phyloP scores from a whole-genome alignment of 2,797 vertebrate species.

The Mus minutoides region DNA sequence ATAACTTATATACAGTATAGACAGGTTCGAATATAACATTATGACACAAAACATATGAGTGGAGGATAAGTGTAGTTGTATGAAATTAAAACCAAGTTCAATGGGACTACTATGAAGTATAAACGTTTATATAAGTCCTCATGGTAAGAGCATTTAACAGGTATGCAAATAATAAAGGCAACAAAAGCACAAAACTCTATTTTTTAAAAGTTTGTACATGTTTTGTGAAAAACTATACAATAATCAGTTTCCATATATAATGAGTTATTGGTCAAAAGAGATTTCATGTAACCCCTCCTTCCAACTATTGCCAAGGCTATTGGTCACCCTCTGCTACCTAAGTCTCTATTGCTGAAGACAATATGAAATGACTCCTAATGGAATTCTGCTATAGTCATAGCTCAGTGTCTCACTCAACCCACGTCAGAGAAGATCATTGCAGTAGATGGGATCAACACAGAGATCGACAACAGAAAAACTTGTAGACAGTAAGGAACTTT shows the following conservation, averaged over 20 bases:
- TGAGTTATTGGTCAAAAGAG: not conserved
- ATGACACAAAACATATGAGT: not conserved
- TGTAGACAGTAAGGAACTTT: not conserved
- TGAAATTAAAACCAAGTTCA: not conserved
- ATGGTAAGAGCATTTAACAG: not conserved
- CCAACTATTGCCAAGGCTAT: not conserved
- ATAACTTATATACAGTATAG: not conserved
- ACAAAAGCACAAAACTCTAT: not conserved
- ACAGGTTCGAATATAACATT: not conserved
- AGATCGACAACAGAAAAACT: not conserved
- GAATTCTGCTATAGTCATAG: not conserved
- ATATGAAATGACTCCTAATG: not conserved
- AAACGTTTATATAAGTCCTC: not conserved
- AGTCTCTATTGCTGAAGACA: not conserved
- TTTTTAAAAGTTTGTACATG: not conserved
- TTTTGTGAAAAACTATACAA: not conserved
- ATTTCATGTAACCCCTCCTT: not conserved
- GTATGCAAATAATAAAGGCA: not conserved
- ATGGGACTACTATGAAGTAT: not conserved
- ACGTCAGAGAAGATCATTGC: not conserved
- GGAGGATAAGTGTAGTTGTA: not conserved
- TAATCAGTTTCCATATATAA: not conserved
- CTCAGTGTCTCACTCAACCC: not conserved
- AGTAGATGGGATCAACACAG: not conserved
- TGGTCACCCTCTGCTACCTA: not conserved